Base-by-base conservation (phyloP, 2,113 vertebrate genomes). In the Psittacula cyanocephala region DNA sequence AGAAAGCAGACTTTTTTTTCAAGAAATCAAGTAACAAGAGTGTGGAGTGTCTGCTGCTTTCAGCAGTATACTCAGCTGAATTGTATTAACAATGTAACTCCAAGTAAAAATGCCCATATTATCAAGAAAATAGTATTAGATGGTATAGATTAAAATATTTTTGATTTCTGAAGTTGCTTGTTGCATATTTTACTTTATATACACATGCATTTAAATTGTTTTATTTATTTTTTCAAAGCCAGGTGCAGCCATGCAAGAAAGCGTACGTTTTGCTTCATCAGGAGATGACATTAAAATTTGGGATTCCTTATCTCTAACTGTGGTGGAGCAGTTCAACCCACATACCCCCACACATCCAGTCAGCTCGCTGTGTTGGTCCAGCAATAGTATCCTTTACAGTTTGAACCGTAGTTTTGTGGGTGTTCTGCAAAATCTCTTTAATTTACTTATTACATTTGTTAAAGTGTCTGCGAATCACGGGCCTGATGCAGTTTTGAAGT, bases 231-330 rank as follows among this genome's bases (percentile, higher is more conserved):
- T 71, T 85, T 15, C 57, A 17, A 79, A 92, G 93, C 4, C 88
- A 98, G 98, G 97, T 88, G 84, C 94, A 97, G 72, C 96, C 97
- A 99, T 99, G 99, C 99, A 99, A 95, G 99, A 99, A 93, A 94
- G 97, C 84, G 96, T 97, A 68, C 98, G 98, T 77, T 98, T 99
- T 97, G 99, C 99, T 89, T 99, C 99, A 1, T 98, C 99, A 1
- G 99, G 99, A 83, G 99, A 99, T 97, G 99, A 98, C 23, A 86
- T 99, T 97, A 99, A 99, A 98, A 98, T 99, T 96, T 99, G 99
- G 99, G 99, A 99, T 94, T 98, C 98, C 2, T 97, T 97, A 43
- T 98, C 99, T 87, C 96, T 99, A 96, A 98, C 98, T 3, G 94
- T 98, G 52, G 95, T 99, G 98, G 99, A 99, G 95, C 99, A 99